Evolutionary conservation across 2,888 invertebrate genomes (phyloP).

Genomic region (Desoria tigrina): DNA sequence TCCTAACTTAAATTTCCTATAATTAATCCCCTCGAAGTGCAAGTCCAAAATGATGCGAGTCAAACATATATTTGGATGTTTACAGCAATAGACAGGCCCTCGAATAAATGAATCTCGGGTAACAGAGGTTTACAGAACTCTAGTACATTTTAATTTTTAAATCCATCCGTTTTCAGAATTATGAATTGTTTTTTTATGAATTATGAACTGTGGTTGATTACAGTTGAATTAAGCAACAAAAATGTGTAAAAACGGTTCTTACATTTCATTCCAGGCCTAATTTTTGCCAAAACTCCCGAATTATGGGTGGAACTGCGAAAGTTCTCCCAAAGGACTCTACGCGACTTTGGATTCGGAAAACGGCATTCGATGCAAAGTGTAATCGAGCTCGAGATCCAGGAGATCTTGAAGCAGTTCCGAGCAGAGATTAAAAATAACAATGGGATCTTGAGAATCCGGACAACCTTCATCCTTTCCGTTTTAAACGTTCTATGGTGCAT

Average conservation of each 20-base stretch:
- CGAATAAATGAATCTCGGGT: too few species aligned
- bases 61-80: too few species aligned
- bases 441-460: conserved; percentile 30
- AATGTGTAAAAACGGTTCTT: too few species aligned
- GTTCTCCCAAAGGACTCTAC: conserved; percentile 11
- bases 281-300: conserved; percentile 15
- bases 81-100: too few species aligned
- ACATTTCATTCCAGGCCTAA: conserved; percentile 1
- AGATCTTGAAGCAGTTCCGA: conserved; percentile 27
- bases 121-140: too few species aligned
- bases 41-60: too few species aligned
- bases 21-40: too few species aligned
- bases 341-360: conserved; percentile 22
- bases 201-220: too few species aligned
- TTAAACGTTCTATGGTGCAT: conserved; percentile 52
- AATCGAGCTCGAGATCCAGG: conserved; percentile 34
- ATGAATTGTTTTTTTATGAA: too few species aligned
- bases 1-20: conserved; percentile 3
- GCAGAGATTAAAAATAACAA: conserved; percentile 9
- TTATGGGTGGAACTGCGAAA: conserved; percentile 19
- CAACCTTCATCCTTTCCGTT: conserved; percentile 31
- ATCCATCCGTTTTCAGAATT: too few species aligned
- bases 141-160: too few species aligned
- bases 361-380: conserved; percentile 44
- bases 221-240: too few species aligned